Conservation (phyloP, 2,888 invertebrate genomes). For the Pycnomerus fuliginosus region DNA sequence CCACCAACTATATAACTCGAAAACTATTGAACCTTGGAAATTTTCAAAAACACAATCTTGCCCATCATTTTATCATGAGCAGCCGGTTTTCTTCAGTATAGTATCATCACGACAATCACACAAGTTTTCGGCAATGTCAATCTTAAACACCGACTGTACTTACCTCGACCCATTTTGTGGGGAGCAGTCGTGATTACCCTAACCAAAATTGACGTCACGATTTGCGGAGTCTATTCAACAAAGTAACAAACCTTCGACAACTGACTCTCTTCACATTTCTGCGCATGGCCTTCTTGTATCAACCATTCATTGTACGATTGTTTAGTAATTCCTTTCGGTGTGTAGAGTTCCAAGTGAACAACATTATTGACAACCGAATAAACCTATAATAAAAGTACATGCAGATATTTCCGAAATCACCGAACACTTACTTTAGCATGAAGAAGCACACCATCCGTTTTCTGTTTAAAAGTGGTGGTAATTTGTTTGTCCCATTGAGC, state of each 20-base stretch:
- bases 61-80: no score
- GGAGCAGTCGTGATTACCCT: no score
- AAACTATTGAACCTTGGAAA: no score
- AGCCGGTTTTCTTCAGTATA: no score
- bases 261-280: conserved; percentile 71
- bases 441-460: conserved; percentile 37
- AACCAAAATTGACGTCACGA: no score
- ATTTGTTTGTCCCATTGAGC: conserved; percentile 66
- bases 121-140: no score
- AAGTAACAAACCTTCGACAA: conserved; percentile 64
- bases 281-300: conserved; percentile 63
- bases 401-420: not conserved
- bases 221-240: no score
- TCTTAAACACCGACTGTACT: no score
- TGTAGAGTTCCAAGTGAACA: conserved; percentile 65
- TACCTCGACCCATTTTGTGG: no score
- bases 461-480: conserved; percentile 51
- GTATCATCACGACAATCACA: no score
- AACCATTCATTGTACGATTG: conserved; percentile 61
- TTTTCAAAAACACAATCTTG: no score
- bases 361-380: conserved; percentile 80
- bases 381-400: conserved; percentile 46
- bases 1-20: no score
- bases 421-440: conserved; percentile 54
- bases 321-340: conserved; percentile 15